Evolutionary conservation across 2,888 invertebrate species (phyloP), one percentile per base, ranked within the genome.

Genomic region (Cheilosia impressa): DNA sequence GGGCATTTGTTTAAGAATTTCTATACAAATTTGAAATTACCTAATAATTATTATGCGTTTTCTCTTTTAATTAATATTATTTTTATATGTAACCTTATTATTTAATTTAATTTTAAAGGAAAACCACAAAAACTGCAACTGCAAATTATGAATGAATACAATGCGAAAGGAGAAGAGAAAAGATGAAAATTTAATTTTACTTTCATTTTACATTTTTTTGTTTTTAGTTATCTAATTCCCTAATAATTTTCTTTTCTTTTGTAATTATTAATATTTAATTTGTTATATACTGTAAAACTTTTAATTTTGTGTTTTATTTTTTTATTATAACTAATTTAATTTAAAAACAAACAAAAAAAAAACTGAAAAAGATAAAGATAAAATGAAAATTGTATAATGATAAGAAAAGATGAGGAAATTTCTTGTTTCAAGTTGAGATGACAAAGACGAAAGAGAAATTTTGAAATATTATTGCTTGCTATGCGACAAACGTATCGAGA

Each of bases 1-100:
- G 99, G 98, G 98, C 98, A 92, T 99, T 99, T 94, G 95, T 97
- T 93, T 97, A 96, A 92, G 88, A 85, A 85, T 85, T 85, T 85
- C 84, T 84, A 73, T 47, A 73, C n/a, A 47, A 62, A 72, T 27
- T 58, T 65, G 22, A 63, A 63, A 60, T 80, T 71, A 75, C 75
- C 65, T 80, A 71, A 72, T 62, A 38, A 53, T 69, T 45, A 62
- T 63, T 68, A 58, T 66, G 22, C 45, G 38, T 58, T 77, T 77
- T 68, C 15, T 62, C 43, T 65, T 71, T 58, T 57, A 60, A 31
- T 57, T 63, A 53, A 38, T 68, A 60, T 65, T 63, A 60, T 78
- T 52, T 80, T 45, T 57, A 47, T 52, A 57, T 41, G 63, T 72
- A 78, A 68, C 68, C 78, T 41, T 75, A 77, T 76, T 76, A 77